Evolutionary conservation across 2,888 invertebrate genomes (phyloP).

Genomic region (Tetranychus truncatus): DNA sequence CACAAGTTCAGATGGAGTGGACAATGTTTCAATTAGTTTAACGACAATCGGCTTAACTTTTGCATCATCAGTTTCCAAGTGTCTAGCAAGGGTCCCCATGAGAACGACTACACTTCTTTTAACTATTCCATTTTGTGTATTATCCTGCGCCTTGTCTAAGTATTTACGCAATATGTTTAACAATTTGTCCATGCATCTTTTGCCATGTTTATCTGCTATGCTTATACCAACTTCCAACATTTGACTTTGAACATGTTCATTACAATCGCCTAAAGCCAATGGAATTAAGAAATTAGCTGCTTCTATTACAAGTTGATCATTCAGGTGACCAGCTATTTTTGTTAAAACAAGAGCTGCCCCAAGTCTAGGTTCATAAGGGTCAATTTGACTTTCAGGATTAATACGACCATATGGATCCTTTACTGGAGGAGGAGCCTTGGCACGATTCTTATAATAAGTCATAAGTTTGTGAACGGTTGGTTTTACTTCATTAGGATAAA

Average conservation of each 20-base stretch:
- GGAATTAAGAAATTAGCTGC: conserved; percentile 62
- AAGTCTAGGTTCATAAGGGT: conserved; percentile 72
- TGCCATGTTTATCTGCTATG: conserved; percentile 77
- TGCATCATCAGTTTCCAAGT: conserved; percentile 72
- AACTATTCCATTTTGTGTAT: conserved; percentile 70
- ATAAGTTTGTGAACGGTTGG: conserved; percentile 46
- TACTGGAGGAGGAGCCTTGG: conserved; percentile 56
- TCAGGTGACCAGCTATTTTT: conserved; percentile 55
- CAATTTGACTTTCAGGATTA: conserved; percentile 48
- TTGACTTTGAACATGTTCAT: conserved; percentile 57
- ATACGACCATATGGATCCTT: conserved; percentile 73
- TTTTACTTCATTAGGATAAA: conserved; percentile 40
- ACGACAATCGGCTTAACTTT: conserved; percentile 83
- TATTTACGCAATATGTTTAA: conserved; percentile 82
- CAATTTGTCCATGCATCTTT: conserved; percentile 43
- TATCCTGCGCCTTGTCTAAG: conserved; percentile 76
- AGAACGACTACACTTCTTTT: conserved; percentile 88
- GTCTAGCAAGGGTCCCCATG: conserved; percentile 90
- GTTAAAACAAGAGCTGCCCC: conserved; percentile 68
- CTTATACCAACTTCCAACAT: conserved; percentile 87
- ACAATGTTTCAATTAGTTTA: conserved; percentile 68
- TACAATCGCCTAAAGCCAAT: conserved; percentile 65
- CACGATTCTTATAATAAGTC: conserved; percentile 52
- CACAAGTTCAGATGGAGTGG: conserved; percentile 92
- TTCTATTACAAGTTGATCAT: conserved; percentile 46